Base-by-base conservation (phyloP, 2,888 invertebrate genomes). In the Epicampocera succincta region DNA sequence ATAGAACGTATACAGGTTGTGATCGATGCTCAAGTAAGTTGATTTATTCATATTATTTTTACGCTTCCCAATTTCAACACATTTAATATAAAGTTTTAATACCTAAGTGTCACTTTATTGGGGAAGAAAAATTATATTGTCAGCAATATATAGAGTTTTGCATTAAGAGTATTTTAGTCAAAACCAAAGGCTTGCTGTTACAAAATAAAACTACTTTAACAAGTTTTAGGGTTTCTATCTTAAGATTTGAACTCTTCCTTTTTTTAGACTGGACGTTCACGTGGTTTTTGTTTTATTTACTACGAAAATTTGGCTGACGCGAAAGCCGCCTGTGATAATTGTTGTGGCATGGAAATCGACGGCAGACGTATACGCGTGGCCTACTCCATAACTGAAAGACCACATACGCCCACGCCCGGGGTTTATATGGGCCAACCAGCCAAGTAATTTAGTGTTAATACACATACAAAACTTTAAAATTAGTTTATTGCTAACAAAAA, bases 211-310 rank as follows among this genome's bases (percentile, higher is more conserved):
- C 46, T 3, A 21, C 21, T 21, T 50, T 56, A n/a, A 11, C 5
- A 9, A 33, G 2, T 2, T 25, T 2, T 25, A 25, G 2, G 25
- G 5, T 25, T 25, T 5, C 25, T 3, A 25, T 2, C 5, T 38
- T 15, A 33, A 12, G 1, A n/a, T 4, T 15, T 50, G 21, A 54
- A 40, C 19, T 40, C 82, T 84, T 78, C 91, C n/a, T 44, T 15
- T 25, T 3, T 92, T 29, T 91, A 98, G 96, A 97, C 97, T 85
- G 96, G 97, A 6, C 93, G 97, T 72, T 98, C 98, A 0, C 93
- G 98, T 86, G 99, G 98, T n/a, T 99, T 98, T 92, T 96, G 97
- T 86, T 99, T 99, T 92, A 96, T 99, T 58, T 99, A 99, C 92
- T 98, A 95, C 92, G 95, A 96, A 91, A 94, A 94, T 78, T 92